These are phyloP conservation scores for Phlogophora meticulosa DNA, from an alignment of 2,888 invertebrate species.

Conservation along the genomic window DNA sequence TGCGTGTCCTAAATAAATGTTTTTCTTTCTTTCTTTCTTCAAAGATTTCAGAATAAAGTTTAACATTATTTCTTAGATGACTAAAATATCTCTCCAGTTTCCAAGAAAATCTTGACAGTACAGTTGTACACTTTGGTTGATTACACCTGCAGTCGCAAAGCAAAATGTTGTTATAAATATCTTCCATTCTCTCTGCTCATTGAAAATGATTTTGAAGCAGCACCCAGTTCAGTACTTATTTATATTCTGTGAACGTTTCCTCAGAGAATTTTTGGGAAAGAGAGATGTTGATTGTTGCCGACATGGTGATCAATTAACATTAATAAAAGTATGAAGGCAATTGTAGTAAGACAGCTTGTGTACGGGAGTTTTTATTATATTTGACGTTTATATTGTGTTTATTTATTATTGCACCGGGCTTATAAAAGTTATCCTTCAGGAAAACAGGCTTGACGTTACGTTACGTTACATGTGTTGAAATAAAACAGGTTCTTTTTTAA, in stretches of 20 bases:
- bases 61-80: not conserved
- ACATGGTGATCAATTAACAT: constrained; percentile 40
- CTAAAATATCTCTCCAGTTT: constrained; percentile 2
- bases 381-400: constrained; percentile 8
- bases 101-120: constrained; percentile 3
- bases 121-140: constrained; percentile 5
- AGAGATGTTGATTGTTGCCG: constrained; percentile 31
- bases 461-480: no score
- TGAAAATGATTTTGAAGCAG: constrained; percentile 31
- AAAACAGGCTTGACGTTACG: no score
- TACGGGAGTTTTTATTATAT: constrained; percentile 18
- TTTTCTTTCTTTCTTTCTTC: no score
- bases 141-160: constrained; percentile 14
- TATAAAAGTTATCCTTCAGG: not conserved
- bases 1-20: no score
- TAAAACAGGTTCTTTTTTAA: no score
- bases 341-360: constrained; percentile 1
- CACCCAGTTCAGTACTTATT: constrained; percentile 17
- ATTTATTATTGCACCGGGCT: not conserved
- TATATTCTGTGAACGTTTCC: constrained; percentile 24
- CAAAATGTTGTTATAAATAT: constrained; percentile 18
- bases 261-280: constrained; percentile 2
- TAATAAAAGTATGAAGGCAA: constrained; percentile 24
- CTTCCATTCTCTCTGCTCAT: not conserved
- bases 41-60: not conserved